Conservation (phyloP, 2,888 invertebrate genomes). For the Callinectes sapidus region DNA sequence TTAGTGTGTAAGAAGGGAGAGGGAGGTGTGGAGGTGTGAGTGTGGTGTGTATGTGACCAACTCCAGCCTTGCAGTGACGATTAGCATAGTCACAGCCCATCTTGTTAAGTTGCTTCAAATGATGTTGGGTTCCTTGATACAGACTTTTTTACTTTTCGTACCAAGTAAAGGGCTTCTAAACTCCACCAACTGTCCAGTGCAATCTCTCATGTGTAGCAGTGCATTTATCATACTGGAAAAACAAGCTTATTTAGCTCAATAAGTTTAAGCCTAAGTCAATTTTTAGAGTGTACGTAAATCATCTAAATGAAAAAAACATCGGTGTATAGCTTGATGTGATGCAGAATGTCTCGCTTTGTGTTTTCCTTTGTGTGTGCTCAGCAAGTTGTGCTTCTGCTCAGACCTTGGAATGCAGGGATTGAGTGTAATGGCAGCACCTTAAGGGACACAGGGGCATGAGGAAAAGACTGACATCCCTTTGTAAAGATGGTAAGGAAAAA, state of each 20-base stretch:
- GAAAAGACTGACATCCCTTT: neutral
- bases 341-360: neutral
- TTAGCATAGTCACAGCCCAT: neutral
- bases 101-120: neutral
- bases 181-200: neutral
- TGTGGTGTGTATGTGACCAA: neutral
- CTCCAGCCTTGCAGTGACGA: neutral
- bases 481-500: too few relatives aligned
- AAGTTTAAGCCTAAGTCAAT: slow-evolving; percentile 17
- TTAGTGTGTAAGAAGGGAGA: neutral
- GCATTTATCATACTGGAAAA: neutral
- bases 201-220: neutral
- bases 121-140: neutral
- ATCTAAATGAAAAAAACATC: neutral
- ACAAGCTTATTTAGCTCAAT: slow-evolving; percentile 8
- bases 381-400: neutral
- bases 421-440: neutral
- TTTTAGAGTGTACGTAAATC: neutral
- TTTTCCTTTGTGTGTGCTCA: neutral
- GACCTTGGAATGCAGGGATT: neutral
- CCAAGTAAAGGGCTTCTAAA: neutral
- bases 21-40: neutral
- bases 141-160: neutral
- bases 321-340: slow-evolving; percentile 1
- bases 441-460: neutral